A percentile compares a stretch with the other conserved stretches of the same genome.
These are phyloP conservation scores for Aproaerema taeniolella DNA, from an alignment of 2,888 invertebrate genomes.

Conservation along the genomic window DNA sequence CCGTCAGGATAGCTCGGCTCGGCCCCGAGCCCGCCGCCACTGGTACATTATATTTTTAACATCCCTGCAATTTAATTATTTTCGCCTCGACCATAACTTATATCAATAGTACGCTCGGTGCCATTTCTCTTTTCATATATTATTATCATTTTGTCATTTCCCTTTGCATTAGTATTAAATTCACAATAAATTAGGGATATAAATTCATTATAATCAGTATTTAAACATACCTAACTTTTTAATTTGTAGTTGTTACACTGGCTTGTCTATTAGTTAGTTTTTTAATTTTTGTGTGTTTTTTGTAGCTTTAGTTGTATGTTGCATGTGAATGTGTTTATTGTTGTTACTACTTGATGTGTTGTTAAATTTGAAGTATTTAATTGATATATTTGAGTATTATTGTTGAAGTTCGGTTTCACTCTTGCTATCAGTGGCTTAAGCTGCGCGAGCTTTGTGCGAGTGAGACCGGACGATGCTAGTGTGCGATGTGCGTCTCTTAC, in stretches of 20 bases:
- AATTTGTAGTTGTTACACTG: slow-evolving; percentile 28
- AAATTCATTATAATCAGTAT: slow-evolving; percentile 34
- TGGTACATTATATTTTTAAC: slow-evolving; percentile 51
- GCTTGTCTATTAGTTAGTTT: slow-evolving; percentile 54
- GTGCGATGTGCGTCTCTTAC: slow-evolving; percentile 49
- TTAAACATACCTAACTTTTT: slow-evolving; percentile 21
- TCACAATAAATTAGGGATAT: slow-evolving; percentile 37
- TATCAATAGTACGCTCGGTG: slow-evolving; percentile 41
- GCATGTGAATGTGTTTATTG: slow-evolving; percentile 55
- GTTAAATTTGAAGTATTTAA: slow-evolving; percentile 24
- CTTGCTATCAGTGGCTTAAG: slow-evolving; percentile 22
- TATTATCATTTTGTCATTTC: slow-evolving; percentile 39
- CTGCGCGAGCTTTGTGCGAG: slow-evolving; percentile 15
- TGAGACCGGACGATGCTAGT: slow-evolving; percentile 50
- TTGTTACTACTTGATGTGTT: slow-evolving; percentile 29
- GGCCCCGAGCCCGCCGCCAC: slow-evolving; percentile 51
- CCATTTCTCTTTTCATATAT: slow-evolving; percentile 35
- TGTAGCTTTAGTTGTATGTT: slow-evolving; percentile 41
- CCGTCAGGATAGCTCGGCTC: slow-evolving; percentile 56
- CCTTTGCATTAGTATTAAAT: slow-evolving; percentile 40
- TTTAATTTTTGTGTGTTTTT: slow-evolving; percentile 33
- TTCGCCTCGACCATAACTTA: slow-evolving; percentile 35
- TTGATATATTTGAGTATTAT: slow-evolving; percentile 19
- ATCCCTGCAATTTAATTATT: slow-evolving; percentile 37
- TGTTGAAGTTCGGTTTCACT: slow-evolving; percentile 43